Percentiles rank a stretch among this genome's conserved stretches.
phyloP scores from a whole-genome alignment of 92 coral and sea anemone genomes.

The Epizoanthus illoricatus region DNA sequence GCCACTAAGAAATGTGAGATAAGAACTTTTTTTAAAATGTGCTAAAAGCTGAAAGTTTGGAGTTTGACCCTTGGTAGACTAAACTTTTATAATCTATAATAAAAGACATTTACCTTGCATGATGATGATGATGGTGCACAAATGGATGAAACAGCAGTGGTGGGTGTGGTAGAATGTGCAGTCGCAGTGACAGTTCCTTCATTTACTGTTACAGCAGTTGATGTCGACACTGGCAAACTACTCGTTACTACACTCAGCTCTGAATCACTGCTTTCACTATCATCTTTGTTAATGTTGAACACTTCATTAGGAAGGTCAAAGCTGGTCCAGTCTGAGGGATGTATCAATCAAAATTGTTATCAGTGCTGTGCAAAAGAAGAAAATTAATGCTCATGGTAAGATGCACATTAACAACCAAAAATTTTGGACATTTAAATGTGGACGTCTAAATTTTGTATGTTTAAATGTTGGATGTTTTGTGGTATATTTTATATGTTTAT shows the following conservation, averaged over 20 bases:
- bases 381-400: not conserved
- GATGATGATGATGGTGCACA: constrained; percentile 35
- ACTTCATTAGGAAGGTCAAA: constrained; percentile 51
- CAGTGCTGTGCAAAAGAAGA: not conserved
- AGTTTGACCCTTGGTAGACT: too few species aligned
- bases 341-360: not conserved
- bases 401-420: too few species aligned
- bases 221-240: constrained; percentile 29
- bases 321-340: constrained; percentile 47
- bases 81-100: not conserved
- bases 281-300: constrained; percentile 4
- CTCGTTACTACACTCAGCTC: constrained; percentile 34
- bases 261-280: constrained; percentile 15
- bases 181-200: not conserved
- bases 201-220: constrained; percentile 2
- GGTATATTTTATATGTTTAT: too few species aligned
- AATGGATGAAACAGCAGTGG: constrained; percentile 4
- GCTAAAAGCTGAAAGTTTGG: too few species aligned
- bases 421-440: too few species aligned
- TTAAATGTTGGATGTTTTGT: too few species aligned
- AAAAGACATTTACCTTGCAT: constrained; percentile 23
- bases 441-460: too few species aligned
- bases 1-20: too few species aligned
- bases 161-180: not conserved
- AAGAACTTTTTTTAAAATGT: too few species aligned